Conservation (phyloP, 2,797 vertebrate genomes). For the Spheniscus humboldti region DNA sequence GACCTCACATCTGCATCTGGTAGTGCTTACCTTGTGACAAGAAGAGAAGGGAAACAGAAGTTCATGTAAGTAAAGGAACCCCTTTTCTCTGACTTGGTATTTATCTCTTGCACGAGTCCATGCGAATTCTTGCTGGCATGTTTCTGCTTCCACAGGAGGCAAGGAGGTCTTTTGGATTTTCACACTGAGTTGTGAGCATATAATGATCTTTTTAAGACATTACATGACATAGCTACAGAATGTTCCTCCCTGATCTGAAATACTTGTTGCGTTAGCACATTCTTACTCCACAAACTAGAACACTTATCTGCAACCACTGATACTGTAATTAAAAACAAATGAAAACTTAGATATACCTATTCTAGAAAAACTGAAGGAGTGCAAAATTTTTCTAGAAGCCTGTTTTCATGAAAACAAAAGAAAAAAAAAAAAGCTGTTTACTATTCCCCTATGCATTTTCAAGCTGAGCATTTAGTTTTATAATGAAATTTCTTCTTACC, state of each 20-base stretch:
- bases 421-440: not conserved
- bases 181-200: not conserved
- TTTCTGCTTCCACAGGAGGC: not conserved
- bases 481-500: not conserved
- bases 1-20: not conserved
- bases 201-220: accelerated
- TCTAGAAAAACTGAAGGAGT: not conserved
- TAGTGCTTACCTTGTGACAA: not conserved
- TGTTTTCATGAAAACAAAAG: not conserved
- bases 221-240: not conserved
- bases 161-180: not conserved
- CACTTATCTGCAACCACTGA: not conserved
- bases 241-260: not conserved
- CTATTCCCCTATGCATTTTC: not conserved
- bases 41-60: not conserved
- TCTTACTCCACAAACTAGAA: not conserved
- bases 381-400: not conserved
- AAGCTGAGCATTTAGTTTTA: not conserved
- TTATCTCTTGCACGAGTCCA: not conserved
- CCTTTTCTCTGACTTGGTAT: not conserved
- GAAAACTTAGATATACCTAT: not conserved
- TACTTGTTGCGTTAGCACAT: not conserved
- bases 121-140: not conserved
- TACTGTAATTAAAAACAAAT: not conserved
- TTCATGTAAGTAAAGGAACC: not conserved